phyloP scores from a whole-genome alignment of 2,797 vertebrate species.

The Ispidina lecontei region DNA sequence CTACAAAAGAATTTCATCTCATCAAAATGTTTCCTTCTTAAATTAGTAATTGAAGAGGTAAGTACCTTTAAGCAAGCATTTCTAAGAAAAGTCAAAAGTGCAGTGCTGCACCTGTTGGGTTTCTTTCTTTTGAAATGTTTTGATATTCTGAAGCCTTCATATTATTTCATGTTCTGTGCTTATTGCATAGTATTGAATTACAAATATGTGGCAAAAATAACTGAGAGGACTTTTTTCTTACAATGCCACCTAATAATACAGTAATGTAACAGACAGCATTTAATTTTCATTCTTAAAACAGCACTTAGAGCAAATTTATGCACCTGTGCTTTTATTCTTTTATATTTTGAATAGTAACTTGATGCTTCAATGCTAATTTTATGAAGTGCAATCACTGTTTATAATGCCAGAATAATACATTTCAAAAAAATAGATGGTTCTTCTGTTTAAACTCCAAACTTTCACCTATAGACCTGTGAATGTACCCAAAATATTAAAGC shows the following conservation, averaged over 20 bases:
- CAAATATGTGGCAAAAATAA: not conserved
- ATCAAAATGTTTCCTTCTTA: slow-evolving; percentile 11
- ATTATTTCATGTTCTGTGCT: not conserved
- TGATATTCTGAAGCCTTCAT: not conserved
- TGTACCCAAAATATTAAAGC: not conserved
- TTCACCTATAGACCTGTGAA: not conserved
- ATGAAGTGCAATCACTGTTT: not conserved
- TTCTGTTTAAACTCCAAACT: not conserved
- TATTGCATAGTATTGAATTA: not conserved
- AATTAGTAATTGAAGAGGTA: slow-evolving; percentile 29
- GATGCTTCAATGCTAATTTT: not conserved
- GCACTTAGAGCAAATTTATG: not conserved
- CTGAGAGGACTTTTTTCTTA: not conserved
- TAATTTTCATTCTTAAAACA: not conserved
- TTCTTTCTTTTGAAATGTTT: not conserved
- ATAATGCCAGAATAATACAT: not conserved
- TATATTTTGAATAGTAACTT: not conserved
- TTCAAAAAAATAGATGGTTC: not conserved
- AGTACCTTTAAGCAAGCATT: slow-evolving; percentile 35
- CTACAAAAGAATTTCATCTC: slow-evolving; percentile 39
- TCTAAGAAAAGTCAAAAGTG: slow-evolving; percentile 9
- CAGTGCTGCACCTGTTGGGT: not conserved
- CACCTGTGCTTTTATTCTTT: not conserved
- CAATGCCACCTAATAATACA: not conserved
- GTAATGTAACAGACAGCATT: not conserved